These are phyloP conservation scores for Heteronetta atricapilla DNA, from an alignment of 2,113 vertebrate genomes.

Conservation along the genomic window DNA sequence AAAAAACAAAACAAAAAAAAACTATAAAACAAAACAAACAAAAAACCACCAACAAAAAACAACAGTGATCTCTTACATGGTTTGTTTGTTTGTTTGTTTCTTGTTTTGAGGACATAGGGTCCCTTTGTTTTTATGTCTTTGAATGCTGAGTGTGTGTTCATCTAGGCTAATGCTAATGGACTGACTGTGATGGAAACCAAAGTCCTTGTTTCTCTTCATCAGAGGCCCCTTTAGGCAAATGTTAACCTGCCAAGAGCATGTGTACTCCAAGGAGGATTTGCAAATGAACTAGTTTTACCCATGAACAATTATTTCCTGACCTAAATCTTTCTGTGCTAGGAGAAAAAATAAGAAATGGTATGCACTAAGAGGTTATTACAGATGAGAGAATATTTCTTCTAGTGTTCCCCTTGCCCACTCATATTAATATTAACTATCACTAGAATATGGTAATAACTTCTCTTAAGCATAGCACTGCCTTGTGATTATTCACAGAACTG, in stretches of 20 bases:
- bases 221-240: slow-evolving; percentile 52
- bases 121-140: not conserved
- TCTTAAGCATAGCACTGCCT: not conserved
- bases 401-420: not conserved
- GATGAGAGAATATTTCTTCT: not conserved
- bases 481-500: not conserved
- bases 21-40: too few relatives aligned
- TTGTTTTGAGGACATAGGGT: not conserved
- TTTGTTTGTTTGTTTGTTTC: not conserved
- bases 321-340: not conserved
- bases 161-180: not conserved
- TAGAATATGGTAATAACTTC: not conserved
- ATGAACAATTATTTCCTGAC: slow-evolving; percentile 2
- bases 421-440: not conserved
- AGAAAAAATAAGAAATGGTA: not conserved
- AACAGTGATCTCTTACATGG: not conserved
- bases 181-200: not conserved
- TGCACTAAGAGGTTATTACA: not conserved
- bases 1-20: too few relatives aligned
- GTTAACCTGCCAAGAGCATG: slow-evolving; percentile 55
- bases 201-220: slow-evolving; percentile 39
- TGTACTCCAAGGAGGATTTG: slow-evolving; percentile 36
- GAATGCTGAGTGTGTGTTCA: not conserved
- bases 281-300: slow-evolving; percentile 32
- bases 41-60: not conserved